A percentile compares a stretch with the other conserved stretches of the same genome.
These are phyloP conservation scores for Xenopus petersii DNA, from an alignment of 2,797 vertebrate species.

Conservation along the genomic window DNA sequence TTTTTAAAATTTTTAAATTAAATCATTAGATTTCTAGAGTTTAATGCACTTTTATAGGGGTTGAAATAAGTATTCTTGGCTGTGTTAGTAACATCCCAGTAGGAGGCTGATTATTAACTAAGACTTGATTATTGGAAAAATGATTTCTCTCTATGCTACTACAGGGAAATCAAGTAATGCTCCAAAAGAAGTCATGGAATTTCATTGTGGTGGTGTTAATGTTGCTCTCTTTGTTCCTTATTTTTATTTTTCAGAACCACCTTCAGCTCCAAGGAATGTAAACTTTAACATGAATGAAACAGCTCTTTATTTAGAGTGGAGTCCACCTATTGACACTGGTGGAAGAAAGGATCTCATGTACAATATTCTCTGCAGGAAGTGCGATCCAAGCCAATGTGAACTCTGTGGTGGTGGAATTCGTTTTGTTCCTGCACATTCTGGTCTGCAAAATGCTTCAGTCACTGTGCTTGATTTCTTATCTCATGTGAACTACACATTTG, in stretches of 20 bases:
- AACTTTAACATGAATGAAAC: constrained; percentile 93
- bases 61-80: constrained; percentile 41
- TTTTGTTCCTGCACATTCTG: constrained; percentile 83
- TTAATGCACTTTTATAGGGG: constrained; percentile 38
- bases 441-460: constrained; percentile 83
- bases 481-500: constrained; percentile 94
- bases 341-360: constrained; percentile 93
- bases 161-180: constrained; percentile 42
- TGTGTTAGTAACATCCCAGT: constrained; percentile 31
- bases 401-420: constrained; percentile 87
- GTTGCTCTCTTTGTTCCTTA: constrained; percentile 24
- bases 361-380: constrained; percentile 89
- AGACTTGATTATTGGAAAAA: constrained; percentile 46
- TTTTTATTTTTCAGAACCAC: constrained; percentile 75
- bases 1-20: constrained; percentile 48
- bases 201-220: constrained; percentile 14
- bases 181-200: constrained; percentile 29
- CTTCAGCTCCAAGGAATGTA: constrained; percentile 87
- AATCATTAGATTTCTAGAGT: constrained; percentile 42
- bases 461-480: constrained; percentile 85
- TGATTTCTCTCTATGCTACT: constrained; percentile 39
- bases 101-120: constrained; percentile 45
- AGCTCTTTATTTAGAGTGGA: constrained; percentile 92
- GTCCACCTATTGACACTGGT: constrained; percentile 86
- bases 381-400: constrained; percentile 77